Evolutionary conservation across 2,113 vertebrate species (phyloP).

Genomic region (Columba livia): DNA sequence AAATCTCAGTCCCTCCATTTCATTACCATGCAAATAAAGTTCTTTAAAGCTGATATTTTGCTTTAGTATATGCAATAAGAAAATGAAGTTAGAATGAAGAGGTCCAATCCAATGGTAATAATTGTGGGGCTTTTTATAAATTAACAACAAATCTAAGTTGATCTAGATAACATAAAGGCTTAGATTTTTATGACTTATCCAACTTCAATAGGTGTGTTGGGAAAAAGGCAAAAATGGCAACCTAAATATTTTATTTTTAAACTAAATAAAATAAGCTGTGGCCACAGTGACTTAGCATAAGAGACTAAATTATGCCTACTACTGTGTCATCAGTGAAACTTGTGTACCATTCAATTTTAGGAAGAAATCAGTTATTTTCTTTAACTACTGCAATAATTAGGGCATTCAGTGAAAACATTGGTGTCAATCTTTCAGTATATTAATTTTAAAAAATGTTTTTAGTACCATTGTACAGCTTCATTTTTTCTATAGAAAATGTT

Average conservation of each 20-base stretch:
- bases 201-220: not conserved
- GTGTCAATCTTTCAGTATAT: not conserved
- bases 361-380: not conserved
- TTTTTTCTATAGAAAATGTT: not conserved
- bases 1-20: conserved; percentile 8
- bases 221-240: not conserved
- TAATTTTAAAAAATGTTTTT: not conserved
- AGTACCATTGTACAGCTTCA: not conserved
- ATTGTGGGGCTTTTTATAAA: not conserved
- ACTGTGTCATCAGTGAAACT: not conserved
- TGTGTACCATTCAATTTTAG: not conserved
- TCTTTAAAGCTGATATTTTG: conserved; percentile 46
- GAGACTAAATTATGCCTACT: not conserved
- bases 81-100: not conserved
- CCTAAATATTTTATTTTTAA: not conserved
- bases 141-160: not conserved
- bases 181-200: not conserved
- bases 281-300: not conserved
- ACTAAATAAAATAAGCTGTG: not conserved
- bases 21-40: conserved; percentile 63
- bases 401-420: not conserved
- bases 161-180: not conserved
- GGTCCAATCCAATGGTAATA: not conserved
- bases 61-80: not conserved
- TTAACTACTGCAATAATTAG: not conserved